Conservation (phyloP, 2,113 vertebrate genomes). For the Ahaetulla prasina region DNA sequence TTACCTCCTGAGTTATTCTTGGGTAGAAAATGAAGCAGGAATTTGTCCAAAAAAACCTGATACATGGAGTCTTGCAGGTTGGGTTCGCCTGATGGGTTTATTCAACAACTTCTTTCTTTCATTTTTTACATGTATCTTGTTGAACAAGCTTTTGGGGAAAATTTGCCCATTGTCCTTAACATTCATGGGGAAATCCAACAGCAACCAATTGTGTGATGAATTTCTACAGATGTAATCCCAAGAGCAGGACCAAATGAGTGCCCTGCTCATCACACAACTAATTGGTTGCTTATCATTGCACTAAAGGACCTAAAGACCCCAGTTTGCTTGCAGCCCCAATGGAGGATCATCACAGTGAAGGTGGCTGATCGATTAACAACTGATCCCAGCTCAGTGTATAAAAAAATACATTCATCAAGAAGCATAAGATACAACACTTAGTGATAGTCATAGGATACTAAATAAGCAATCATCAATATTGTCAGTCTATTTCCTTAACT, state of each 20-base stretch:
- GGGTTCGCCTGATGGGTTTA: background rate
- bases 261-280: background rate
- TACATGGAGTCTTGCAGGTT: background rate
- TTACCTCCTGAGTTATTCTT: background rate
- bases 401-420: too few species aligned
- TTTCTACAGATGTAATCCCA: background rate
- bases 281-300: background rate
- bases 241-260: background rate
- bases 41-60: background rate
- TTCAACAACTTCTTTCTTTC: background rate
- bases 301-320: too few species aligned
- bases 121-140: background rate
- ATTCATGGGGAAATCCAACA: background rate
- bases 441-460: too few species aligned
- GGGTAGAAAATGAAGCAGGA: background rate
- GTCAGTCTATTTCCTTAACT: background rate
- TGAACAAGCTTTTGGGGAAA: background rate
- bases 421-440: too few species aligned
- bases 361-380: too few species aligned
- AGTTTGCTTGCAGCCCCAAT: too few species aligned
- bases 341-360: too few species aligned
- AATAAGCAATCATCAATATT: background rate
- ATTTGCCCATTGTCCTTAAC: background rate
- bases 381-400: too few species aligned
- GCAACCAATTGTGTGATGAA: background rate